phyloP scores from a whole-genome alignment of 2,113 vertebrate species.

The Spea multiplicata region DNA sequence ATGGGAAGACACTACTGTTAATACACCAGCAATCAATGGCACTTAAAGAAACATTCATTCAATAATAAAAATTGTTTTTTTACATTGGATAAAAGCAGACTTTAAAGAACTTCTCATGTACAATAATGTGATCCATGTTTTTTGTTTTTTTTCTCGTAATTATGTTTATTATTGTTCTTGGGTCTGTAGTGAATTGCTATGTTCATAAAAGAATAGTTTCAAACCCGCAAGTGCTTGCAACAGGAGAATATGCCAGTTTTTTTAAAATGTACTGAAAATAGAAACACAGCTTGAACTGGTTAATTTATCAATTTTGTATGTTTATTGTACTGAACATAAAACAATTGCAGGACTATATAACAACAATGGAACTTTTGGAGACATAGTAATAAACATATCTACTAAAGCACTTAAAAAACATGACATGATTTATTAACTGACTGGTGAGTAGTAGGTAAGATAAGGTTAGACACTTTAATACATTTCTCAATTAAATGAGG shows the following conservation, averaged over 20 bases:
- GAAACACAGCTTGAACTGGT: background rate
- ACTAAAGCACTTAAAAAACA: too few species aligned
- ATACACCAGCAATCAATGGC: background rate
- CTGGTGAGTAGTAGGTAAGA: too few species aligned
- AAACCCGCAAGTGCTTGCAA: background rate
- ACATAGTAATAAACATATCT: background rate
- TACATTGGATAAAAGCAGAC: background rate
- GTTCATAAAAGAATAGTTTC: background rate
- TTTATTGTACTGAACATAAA: constrained; percentile 3
- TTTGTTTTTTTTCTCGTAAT: background rate
- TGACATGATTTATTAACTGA: too few species aligned
- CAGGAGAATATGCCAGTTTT: background rate
- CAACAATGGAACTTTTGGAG: background rate
- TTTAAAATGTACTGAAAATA: background rate
- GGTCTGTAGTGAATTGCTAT: background rate
- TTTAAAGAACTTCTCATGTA: background rate
- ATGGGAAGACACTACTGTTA: background rate
- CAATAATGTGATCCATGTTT: background rate
- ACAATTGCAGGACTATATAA: background rate
- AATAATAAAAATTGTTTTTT: background rate
- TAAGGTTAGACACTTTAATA: too few species aligned
- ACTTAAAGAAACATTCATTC: background rate
- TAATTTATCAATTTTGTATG: background rate
- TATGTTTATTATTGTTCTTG: background rate
- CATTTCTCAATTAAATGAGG: too few species aligned